Base-by-base conservation (phyloP, 2,888 invertebrate species). In the Ochropacha duplaris region DNA sequence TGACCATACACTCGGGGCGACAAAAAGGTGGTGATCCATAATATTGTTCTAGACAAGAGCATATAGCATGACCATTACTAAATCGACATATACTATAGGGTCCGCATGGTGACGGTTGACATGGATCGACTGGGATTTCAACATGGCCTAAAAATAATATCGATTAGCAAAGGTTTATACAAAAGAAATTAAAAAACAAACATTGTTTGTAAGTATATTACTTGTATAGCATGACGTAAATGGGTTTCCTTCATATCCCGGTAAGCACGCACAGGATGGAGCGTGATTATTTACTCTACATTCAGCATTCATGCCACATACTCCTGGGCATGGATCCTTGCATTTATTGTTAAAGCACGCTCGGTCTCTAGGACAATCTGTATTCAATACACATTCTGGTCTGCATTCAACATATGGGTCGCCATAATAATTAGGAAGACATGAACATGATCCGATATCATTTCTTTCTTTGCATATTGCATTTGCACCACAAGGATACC, bases 301-400 rank as follows among this genome's bases (percentile, higher is more conserved):
- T 84, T 96, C 95, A 4, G 97, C 96, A 82, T 97, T 97, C 70
- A 96, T 92, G 54, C 97, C 97, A 79, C 97, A 97, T 34, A 96
- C 95, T 69, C 96, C 96, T 28, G 95, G 94, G 78, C 97, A 98
- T 22, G 97, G 97, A 88, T 97, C 95, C 74, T 94, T 94, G 81
- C 98, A 98, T 92, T 96, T 97, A 86, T 96, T 96, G 79, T 96
- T 96, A 55, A 96, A 93, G 79, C 98, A 98, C 26, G 97, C 95
- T 86, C 94, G 95, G 68, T 95, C 94, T 76, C 94, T 94, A 6
- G 95, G 93, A 86, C 98, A 98, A 76, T 98, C 97, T 9, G 96
- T 95, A 83, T 97, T 97, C 70, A 96, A 94, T n/a, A 97, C 95
- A 83, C 98, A 98, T 93, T 98, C 97, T 26, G 97, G 97, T 79